A percentile compares a stretch with the other conserved stretches of the same genome.
Evolutionary conservation across 2,888 invertebrate species (phyloP).

Genomic region (Diaphora mendica): DNA sequence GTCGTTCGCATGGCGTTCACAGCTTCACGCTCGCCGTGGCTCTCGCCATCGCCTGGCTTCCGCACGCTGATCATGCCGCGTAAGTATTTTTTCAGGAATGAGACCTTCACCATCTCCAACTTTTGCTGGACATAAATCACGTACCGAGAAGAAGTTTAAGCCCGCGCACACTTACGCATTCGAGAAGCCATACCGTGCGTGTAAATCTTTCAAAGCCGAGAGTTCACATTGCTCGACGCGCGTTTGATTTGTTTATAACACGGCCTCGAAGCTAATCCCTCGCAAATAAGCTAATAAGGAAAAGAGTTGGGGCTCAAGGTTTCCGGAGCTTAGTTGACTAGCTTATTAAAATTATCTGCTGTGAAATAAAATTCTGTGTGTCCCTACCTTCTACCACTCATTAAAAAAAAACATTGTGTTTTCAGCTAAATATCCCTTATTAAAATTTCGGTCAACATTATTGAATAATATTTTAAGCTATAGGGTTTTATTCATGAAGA

Average conservation of each 20-base stretch:
- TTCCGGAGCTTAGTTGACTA: slow-evolving; percentile 19
- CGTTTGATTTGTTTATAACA: slow-evolving; percentile 58
- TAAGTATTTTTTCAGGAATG: slow-evolving; percentile 63
- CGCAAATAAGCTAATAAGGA: slow-evolving; percentile 48
- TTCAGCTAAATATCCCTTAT: slow-evolving; percentile 13
- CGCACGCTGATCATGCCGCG: slow-evolving; percentile 76
- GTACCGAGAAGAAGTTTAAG: slow-evolving; percentile 35
- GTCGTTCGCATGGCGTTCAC: slow-evolving; percentile 76
- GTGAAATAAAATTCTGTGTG: slow-evolving; percentile 23
- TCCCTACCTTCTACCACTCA: slow-evolving; percentile 18
- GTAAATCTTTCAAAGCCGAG: slow-evolving; percentile 61
- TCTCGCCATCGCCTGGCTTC: slow-evolving; percentile 75
- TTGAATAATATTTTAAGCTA: neutral
- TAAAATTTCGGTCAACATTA: neutral
- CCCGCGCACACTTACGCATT: slow-evolving; percentile 47
- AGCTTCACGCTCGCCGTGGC: slow-evolving; percentile 75
- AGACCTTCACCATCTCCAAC: slow-evolving; percentile 25
- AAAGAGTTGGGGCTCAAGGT: slow-evolving; percentile 42
- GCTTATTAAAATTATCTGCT: slow-evolving; percentile 36
- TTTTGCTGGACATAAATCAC: slow-evolving; percentile 39
- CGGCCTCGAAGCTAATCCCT: slow-evolving; percentile 47
- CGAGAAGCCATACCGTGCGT: slow-evolving; percentile 67
- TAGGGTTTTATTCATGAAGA: neutral
- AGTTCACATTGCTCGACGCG: slow-evolving; percentile 55
- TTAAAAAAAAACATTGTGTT: slow-evolving; percentile 1